Evolutionary conservation across 2,888 invertebrate species (phyloP), one percentile per base, ranked within the genome.

Genomic region (Caenorhabditis panamensis): DNA sequence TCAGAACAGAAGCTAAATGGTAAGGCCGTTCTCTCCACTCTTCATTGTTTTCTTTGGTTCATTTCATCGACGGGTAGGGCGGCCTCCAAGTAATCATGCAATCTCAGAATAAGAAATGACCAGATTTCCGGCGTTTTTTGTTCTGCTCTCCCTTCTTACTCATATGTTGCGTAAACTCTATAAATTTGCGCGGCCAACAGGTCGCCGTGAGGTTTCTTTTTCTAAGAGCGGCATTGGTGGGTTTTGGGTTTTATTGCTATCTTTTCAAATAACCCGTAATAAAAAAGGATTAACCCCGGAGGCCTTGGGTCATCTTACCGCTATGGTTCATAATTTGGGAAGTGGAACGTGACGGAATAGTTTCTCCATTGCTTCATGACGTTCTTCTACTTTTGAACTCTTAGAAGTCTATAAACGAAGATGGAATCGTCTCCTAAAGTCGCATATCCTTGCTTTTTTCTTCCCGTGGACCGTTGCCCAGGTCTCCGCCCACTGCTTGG

Each of bases 111-210:
- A 75, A 2, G 41, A 66, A 75, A 75, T 75, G 75, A 75, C 59
- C 41, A 66, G 66, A 66, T 54, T 75, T 75, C 75, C 75, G 75
- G 75, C 75, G 61, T 75, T 75, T 75, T 72, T 75, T 64, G 56
- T 58, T 53, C 49, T 22, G 11, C 47, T 73, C 31, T 51, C 37
- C 20, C 66, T 22, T 59, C 37, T 20, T 47, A 53, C 49, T 64
- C 66, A 47, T 58, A 64, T 73, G 63, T 73, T 73, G 73, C 73
- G 49, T 28, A 72, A 72, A 56, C 72, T 63, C 63, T 11, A 73
- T 59, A 49, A 41, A 59, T 59, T 59, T 41, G 18, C 16, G 16
- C 13, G 37, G 16, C 13, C 22, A 59, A 59, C 59, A 59, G 59
- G 61, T 47, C 41, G 8, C 44, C 16, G 1, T 2, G 20, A 24